Evolutionary conservation across 2,797 vertebrate species (phyloP).

Genomic region (Ctenochaetus hawaiiensis): DNA sequence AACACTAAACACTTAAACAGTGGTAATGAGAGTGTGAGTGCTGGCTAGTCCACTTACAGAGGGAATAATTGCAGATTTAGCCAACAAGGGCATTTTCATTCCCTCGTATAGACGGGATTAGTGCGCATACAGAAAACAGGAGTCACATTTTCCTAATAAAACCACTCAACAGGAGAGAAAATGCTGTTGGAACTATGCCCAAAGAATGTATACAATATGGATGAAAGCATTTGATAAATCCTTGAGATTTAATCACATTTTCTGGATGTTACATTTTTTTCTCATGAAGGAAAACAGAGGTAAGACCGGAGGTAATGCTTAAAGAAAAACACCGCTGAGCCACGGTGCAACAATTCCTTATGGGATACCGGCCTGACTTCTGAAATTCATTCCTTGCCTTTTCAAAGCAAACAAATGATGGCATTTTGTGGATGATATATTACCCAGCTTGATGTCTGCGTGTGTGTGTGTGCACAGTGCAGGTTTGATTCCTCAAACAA

Average conservation of each 20-base stretch:
- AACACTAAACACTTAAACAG: slow-evolving; percentile 79
- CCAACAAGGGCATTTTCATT: slow-evolving; percentile 76
- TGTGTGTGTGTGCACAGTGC: slow-evolving; percentile 40
- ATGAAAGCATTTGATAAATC: slow-evolving; percentile 54
- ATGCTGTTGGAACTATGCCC: slow-evolving; percentile 39
- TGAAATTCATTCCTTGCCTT: slow-evolving; percentile 42
- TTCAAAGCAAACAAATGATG: slow-evolving; percentile 73
- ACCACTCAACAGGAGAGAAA: slow-evolving; percentile 62
- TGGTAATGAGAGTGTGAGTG: slow-evolving; percentile 78
- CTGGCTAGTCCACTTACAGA: slow-evolving; percentile 71
- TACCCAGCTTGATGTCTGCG: slow-evolving; percentile 48
- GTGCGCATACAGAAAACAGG: slow-evolving; percentile 46
- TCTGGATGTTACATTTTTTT: slow-evolving; percentile 41
- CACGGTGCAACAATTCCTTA: slow-evolving; percentile 11
- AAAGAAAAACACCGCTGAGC: slow-evolving; percentile 37
- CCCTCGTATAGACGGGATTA: slow-evolving; percentile 67
- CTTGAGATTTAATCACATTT: slow-evolving; percentile 50
- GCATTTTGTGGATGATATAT: slow-evolving; percentile 73
- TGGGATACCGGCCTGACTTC: slow-evolving; percentile 39
- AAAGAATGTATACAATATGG: slow-evolving; percentile 44
- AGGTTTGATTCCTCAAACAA: slow-evolving; percentile 68
- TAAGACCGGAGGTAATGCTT: slow-evolving; percentile 25
- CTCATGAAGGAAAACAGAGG: slow-evolving; percentile 13
- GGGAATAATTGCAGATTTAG: slow-evolving; percentile 80
- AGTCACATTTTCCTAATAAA: slow-evolving; percentile 71